Evolutionary conservation across 2,797 vertebrate genomes (phyloP).

Genomic region (Coilia nasus): DNA sequence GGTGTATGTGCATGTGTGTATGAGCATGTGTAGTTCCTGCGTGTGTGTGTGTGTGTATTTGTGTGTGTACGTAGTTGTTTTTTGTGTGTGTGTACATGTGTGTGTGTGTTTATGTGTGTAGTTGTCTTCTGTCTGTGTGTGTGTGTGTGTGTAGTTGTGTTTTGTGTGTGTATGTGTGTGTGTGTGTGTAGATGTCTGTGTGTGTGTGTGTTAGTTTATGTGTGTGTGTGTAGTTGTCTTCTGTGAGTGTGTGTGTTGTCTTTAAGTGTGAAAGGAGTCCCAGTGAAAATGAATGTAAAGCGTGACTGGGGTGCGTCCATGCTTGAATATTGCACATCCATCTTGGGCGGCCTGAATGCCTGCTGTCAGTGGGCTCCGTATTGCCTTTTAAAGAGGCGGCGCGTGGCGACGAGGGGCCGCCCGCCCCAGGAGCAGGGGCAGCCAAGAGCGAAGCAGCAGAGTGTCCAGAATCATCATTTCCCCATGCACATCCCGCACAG

Average conservation of each 20-base stretch:
- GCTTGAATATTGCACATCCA: constrained; percentile 20
- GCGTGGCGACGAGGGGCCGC: not conserved
- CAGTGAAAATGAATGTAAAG: constrained; percentile 23
- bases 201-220: no score
- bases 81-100: not conserved
- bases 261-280: constrained; percentile 12
- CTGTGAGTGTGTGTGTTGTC: not conserved
- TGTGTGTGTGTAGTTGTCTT: no score
- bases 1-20: not conserved
- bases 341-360: constrained; percentile 15
- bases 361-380: not conserved
- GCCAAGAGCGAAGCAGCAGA: constrained; percentile 17
- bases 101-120: not conserved
- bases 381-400: constrained; percentile 20
- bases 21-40: not conserved
- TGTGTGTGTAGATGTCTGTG: no score
- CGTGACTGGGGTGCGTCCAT: constrained; percentile 9
- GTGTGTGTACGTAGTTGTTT: not conserved
- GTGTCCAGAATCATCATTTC: constrained; percentile 44
- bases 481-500: constrained; percentile 38
- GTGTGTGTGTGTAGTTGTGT: not conserved
- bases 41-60: not conserved
- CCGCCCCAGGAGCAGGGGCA: not conserved
- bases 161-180: no score
- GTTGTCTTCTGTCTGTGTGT: not conserved